Evolutionary conservation across 2,797 vertebrate genomes (phyloP), one percentile per base, ranked within the genome.

Genomic region (Gorsachius magnificus): DNA sequence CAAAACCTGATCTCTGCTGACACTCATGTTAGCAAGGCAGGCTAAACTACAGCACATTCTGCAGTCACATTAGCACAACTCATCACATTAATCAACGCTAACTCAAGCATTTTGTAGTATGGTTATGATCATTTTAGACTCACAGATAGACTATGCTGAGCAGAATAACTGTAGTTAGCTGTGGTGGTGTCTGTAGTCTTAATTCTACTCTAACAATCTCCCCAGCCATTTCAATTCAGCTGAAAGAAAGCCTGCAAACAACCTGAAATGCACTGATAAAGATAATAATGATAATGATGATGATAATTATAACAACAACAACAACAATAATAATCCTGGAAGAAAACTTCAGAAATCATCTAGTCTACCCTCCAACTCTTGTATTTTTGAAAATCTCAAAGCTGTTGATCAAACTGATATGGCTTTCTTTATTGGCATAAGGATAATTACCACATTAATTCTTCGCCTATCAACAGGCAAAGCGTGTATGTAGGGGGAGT

Each of bases 401-500:
- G 61, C 69, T 81, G 69, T 63, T 87, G 48, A 80, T 36, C 68
- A 80, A 83, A 95, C 45, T 38, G 35, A 46, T 45, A 38, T 0
- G 16, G 24, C 9, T 84, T 83, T 63, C 72, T 65, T 38, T 10
- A 79, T 14, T 84, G 71, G 36, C 22, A n/a, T n/a, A 48, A 81
- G 74, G 24, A 66, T 38, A 83, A 90, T 28, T 57, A 66, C 13
- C 54, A 76, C 45, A 41, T 51, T 64, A 87, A 77, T 35, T 85
- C 38, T 80, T 77, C 1, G 3, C 35, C 71, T 78, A 48, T 38
- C 36, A 60, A 74, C 22, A 77, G 29, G 78, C 36, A 71, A 56
- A 93, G 58, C 0, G 0, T 26, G 6, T 5, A 20, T 3, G 19
- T 0, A 18, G 41, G 48, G 57, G 48, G 25, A 79, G 74, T 50